A percentile compares a stretch with the other conserved stretches of the same genome.
These are phyloP conservation scores for Ptychadena robeensis DNA, from an alignment of 2,797 vertebrate genomes.

Conservation along the genomic window DNA sequence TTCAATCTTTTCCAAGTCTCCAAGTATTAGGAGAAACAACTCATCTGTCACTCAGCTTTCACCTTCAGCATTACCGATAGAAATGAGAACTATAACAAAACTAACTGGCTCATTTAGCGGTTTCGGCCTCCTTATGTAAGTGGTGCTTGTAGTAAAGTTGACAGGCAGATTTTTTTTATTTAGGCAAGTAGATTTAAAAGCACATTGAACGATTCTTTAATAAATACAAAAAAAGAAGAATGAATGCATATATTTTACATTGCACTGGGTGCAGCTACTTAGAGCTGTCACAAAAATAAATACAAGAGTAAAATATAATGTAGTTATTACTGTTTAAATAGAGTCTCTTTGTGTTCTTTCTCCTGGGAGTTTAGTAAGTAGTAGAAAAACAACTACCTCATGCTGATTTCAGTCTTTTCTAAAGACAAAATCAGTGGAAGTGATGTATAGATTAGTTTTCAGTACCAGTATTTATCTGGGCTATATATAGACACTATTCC, in stretches of 20 bases:
- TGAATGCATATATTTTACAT: neutral
- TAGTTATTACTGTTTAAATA: neutral
- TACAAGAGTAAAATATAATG: neutral
- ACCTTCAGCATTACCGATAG: too few species aligned
- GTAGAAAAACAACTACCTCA: neutral
- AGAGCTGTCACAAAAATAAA: neutral
- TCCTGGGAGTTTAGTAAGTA: neutral
- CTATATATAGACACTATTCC: slow-evolving; percentile 44
- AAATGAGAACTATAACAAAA: too few species aligned
- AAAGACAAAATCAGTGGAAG: neutral
- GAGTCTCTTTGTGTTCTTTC: neutral
- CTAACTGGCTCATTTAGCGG: too few species aligned
- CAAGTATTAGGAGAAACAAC: too few species aligned
- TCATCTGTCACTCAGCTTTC: too few species aligned
- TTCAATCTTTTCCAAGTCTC: too few species aligned
- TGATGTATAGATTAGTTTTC: slow-evolving; percentile 18
- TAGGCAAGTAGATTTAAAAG: too few species aligned
- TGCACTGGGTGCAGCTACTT: neutral
- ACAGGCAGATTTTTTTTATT: too few species aligned
- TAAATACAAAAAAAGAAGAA: too few species aligned
- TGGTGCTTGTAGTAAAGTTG: too few species aligned
- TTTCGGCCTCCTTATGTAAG: too few species aligned
- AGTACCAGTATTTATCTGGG: neutral
- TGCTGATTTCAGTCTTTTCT: neutral
- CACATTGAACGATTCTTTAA: too few species aligned